A percentile compares a stretch with the other conserved stretches of the same genome.
These are phyloP conservation scores for Diabrotica undecimpunctata DNA, from an alignment of 1,140 invertebrate species.

Conservation along the genomic window DNA sequence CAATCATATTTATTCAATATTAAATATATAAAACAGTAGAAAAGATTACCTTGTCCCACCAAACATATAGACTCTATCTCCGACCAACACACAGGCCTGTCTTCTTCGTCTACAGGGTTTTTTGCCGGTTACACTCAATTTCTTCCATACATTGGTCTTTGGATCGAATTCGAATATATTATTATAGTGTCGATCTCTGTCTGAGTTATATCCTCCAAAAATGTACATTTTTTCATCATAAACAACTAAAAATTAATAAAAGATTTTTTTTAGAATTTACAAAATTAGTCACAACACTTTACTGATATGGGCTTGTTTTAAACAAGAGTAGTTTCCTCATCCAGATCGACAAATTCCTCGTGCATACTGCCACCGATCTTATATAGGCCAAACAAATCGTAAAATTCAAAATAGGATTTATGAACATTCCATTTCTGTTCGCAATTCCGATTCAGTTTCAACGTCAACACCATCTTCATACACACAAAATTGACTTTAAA, in stretches of 20 bases:
- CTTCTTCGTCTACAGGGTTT: conserved; percentile 68
- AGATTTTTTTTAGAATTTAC: conserved; percentile 8
- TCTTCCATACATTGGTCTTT: conserved; percentile 59
- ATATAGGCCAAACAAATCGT: too few species aligned
- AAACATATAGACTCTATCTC: conserved; percentile 73
- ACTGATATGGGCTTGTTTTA: too few species aligned
- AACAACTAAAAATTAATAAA: conserved; percentile 58
- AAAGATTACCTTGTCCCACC: conserved; percentile 73
- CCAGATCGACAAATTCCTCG: too few species aligned
- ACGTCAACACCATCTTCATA: too few species aligned
- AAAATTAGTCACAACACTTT: too few species aligned
- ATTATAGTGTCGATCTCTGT: conserved; percentile 71
- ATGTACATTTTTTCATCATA: conserved; percentile 75
- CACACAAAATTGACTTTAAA: too few species aligned
- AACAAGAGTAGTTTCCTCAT: too few species aligned
- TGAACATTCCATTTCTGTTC: too few species aligned
- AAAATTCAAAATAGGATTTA: too few species aligned
- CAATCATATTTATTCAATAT: too few species aligned
- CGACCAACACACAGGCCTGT: conserved; percentile 73
- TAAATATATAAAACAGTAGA: neutral
- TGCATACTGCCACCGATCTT: too few species aligned
- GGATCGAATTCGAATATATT: conserved; percentile 74
- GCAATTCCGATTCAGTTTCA: too few species aligned
- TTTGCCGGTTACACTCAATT: conserved; percentile 56
- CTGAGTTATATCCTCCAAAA: conserved; percentile 84